These are phyloP conservation scores for Rhyacichthys aspro DNA, from an alignment of 2,797 vertebrate species.

Conservation along the genomic window DNA sequence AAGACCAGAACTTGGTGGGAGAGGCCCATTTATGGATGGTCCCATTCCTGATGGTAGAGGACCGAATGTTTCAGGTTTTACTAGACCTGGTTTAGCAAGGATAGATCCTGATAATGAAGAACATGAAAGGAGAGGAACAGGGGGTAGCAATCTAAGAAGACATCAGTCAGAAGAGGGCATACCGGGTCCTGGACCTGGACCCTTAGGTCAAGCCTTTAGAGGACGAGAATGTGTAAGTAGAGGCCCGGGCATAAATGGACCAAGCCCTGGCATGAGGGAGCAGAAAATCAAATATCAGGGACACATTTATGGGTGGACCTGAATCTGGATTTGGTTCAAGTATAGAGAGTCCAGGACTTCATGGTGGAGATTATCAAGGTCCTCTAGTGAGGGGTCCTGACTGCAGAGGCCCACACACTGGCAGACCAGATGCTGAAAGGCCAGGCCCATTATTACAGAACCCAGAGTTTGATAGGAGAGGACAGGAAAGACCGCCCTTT, in stretches of 20 bases:
- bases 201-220: too few relatives aligned
- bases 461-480: conserved; percentile 14
- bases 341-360: conserved; percentile 20
- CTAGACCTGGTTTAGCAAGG: background rate
- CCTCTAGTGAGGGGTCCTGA: background rate
- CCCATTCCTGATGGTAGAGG: conserved; percentile 27
- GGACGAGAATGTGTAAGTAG: background rate
- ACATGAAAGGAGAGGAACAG: too few relatives aligned
- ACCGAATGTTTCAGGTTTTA: conserved; percentile 7
- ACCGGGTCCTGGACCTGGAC: too few relatives aligned
- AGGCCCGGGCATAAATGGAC: too few relatives aligned
- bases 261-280: too few relatives aligned
- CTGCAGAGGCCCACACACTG: background rate
- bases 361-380: background rate
- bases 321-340: background rate
- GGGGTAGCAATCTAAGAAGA: too few relatives aligned
- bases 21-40: conserved; percentile 6
- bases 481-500: conserved; percentile 18
- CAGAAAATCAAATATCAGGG: too few relatives aligned
- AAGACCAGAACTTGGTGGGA: conserved; percentile 10
- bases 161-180: too few relatives aligned
- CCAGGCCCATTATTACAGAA: background rate
- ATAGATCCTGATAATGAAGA: background rate
- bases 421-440: conserved; percentile 22
- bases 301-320: too few relatives aligned